Conservation (phyloP, 1,140 invertebrate genomes). For the Hylaeus anthracinus region DNA sequence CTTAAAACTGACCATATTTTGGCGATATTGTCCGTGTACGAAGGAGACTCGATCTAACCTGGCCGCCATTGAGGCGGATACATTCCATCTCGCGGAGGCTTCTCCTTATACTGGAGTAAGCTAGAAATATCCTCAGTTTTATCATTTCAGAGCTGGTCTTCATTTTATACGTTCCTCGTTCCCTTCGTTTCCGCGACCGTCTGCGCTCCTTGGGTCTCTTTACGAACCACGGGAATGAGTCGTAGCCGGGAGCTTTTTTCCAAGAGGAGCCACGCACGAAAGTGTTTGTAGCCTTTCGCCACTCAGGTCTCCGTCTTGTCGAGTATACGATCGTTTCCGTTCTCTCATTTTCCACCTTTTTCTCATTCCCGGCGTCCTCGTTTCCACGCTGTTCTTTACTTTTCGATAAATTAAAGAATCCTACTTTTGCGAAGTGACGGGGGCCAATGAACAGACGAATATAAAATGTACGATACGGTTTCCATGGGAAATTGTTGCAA, state of each 20-base stretch:
- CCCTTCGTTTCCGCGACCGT: constrained; percentile 17
- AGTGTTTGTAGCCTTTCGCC: constrained; percentile 51
- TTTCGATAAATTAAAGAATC: constrained; percentile 25
- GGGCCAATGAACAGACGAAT: too few relatives aligned
- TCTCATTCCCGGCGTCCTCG: not conserved
- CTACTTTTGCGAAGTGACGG: not conserved
- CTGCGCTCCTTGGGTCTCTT: constrained; percentile 52
- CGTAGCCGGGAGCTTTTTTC: constrained; percentile 57
- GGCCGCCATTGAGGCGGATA: constrained; percentile 33
- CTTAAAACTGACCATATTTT: constrained; percentile 60
- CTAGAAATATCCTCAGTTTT: constrained; percentile 64
- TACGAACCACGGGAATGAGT: constrained; percentile 63
- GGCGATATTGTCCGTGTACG: constrained; percentile 56
- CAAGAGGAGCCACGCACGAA: constrained; percentile 50
- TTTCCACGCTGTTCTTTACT: not conserved
- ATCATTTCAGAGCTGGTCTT: constrained; percentile 63
- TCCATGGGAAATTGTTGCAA: too few relatives aligned
- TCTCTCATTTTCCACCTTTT: constrained; percentile 7
- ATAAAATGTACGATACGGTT: too few relatives aligned
- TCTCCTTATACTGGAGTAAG: constrained; percentile 46
- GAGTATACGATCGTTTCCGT: constrained; percentile 36
- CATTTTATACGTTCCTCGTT: constrained; percentile 58
- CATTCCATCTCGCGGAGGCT: constrained; percentile 42
- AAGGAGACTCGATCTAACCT: constrained; percentile 53
- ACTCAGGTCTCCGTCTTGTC: constrained; percentile 39